Conservation (phyloP, 2,113 vertebrate species). For the Cynoglossus semilaevis region DNA sequence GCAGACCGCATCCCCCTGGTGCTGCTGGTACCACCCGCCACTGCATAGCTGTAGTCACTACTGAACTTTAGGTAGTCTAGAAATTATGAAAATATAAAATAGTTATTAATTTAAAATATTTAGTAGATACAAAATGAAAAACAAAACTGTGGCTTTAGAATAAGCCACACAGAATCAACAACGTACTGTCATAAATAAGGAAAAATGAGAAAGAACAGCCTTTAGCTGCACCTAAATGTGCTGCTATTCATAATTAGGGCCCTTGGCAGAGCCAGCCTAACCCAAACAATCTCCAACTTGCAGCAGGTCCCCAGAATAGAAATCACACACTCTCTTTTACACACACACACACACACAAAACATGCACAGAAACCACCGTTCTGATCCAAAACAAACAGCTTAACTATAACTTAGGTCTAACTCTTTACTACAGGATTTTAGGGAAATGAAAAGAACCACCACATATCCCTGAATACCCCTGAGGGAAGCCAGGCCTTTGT, state of each 20-base stretch:
- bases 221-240: slow-evolving; percentile 48
- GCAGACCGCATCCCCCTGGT: slow-evolving; percentile 74
- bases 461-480: slow-evolving; percentile 47
- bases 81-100: slow-evolving; percentile 13
- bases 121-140: not conserved
- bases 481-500: slow-evolving; percentile 31
- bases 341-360: slow-evolving; percentile 15
- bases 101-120: not conserved
- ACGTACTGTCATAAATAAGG: not conserved
- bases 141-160: not conserved
- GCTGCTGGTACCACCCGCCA: slow-evolving; percentile 69
- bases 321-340: not conserved
- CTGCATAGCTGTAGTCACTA: slow-evolving; percentile 80
- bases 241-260: slow-evolving; percentile 38
- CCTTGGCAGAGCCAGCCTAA: slow-evolving; percentile 33
- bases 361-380: slow-evolving; percentile 25
- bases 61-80: slow-evolving; percentile 84
- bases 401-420: slow-evolving; percentile 14
- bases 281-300: slow-evolving; percentile 48
- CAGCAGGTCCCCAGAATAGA: slow-evolving; percentile 31
- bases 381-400: slow-evolving; percentile 57
- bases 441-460: slow-evolving; percentile 58
- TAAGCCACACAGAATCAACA: not conserved
- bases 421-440: slow-evolving; percentile 46
- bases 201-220: not conserved